Evolutionary conservation across 2,888 invertebrate species (phyloP).

Genomic region (Philaethria dido): DNA sequence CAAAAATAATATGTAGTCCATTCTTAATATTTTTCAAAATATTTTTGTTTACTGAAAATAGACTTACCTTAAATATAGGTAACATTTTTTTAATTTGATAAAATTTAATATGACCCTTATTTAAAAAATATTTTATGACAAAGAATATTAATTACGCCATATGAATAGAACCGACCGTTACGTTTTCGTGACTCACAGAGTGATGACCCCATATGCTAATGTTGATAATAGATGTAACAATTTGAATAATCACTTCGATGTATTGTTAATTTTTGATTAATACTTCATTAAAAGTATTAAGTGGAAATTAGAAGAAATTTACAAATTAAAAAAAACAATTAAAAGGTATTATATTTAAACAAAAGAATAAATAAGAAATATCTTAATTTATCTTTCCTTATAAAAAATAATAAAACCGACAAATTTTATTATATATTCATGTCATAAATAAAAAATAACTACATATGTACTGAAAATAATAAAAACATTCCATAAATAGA

Average conservation of each 20-base stretch:
- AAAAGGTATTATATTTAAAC: no score
- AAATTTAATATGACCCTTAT: neutral
- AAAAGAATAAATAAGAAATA: no score
- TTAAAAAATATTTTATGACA: neutral
- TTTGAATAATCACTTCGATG: slow-evolving; percentile 31
- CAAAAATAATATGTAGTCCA: no score
- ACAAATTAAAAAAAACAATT: neutral
- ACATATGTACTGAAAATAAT: no score
- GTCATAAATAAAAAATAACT: no score
- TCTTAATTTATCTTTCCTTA: no score
- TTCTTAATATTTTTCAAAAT: no score
- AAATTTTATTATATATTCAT: no score
- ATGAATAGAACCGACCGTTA: slow-evolving; percentile 27
- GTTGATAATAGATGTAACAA: slow-evolving; percentile 33
- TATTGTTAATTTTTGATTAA: slow-evolving; percentile 10
- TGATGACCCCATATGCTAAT: slow-evolving; percentile 40
- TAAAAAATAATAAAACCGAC: no score
- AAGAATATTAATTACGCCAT: slow-evolving; percentile 27
- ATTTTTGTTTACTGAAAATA: no score
- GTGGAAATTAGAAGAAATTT: neutral
- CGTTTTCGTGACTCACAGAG: slow-evolving; percentile 35
- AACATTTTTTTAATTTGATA: neutral
- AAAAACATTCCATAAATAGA: neutral
- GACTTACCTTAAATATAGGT: neutral
- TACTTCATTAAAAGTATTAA: neutral